phyloP scores from a whole-genome alignment of 2,113 vertebrate species.

The Oncorhynchus nerka region DNA sequence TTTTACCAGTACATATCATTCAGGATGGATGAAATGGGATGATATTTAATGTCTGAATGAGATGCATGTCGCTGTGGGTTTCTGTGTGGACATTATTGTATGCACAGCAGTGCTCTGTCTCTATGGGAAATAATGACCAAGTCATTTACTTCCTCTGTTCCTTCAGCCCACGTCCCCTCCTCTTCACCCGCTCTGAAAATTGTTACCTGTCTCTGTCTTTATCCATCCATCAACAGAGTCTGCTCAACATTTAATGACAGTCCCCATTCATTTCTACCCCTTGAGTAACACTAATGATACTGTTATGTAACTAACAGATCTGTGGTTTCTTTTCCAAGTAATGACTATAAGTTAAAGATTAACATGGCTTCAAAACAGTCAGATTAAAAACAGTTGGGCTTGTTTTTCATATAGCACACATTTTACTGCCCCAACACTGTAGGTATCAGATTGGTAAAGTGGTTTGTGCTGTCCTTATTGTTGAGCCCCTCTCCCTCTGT shows the following conservation, averaged over 20 bases:
- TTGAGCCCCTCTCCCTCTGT: slow-evolving; percentile 17
- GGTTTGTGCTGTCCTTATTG: not conserved
- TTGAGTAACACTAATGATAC: not conserved
- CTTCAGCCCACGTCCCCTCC: not conserved
- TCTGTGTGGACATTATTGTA: not conserved
- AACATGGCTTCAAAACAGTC: not conserved
- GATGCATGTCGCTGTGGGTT: slow-evolving; percentile 11
- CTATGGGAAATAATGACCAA: not conserved
- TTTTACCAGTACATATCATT: not conserved
- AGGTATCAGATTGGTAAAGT: not conserved
- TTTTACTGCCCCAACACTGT: not conserved
- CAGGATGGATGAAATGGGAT: not conserved
- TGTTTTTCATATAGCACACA: not conserved
- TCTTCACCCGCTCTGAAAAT: slow-evolving; percentile 3
- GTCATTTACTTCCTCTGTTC: not conserved
- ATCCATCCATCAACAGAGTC: not conserved
- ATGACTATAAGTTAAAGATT: not conserved
- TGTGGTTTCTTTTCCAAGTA: not conserved
- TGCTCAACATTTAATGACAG: slow-evolving; percentile 2
- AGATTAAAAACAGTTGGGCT: not conserved
- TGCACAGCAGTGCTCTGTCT: slow-evolving; percentile 6
- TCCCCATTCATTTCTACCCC: not conserved
- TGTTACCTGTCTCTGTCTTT: slow-evolving; percentile 3
- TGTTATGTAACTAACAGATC: not conserved
- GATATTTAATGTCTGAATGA: not conserved